Evolutionary conservation across 2,113 vertebrate species (phyloP).

Genomic region (Leuciscus idus): DNA sequence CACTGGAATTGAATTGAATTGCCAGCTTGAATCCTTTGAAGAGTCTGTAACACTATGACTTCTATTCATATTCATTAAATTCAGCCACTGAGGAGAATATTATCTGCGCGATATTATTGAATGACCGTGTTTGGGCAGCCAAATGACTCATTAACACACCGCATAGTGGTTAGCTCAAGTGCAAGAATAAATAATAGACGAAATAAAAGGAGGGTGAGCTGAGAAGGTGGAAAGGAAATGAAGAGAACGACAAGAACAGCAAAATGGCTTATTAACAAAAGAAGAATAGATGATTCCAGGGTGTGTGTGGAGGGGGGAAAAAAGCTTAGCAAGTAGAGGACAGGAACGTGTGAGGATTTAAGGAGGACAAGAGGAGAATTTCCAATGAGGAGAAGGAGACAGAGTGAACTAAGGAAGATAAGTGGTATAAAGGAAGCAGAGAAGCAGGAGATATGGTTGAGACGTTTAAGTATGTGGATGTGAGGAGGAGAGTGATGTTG

Average conservation of each 20-base stretch:
- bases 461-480: not conserved
- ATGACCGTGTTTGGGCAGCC: slow-evolving; percentile 23
- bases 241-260: slow-evolving; percentile 11
- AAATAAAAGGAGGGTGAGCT: not conserved
- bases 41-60: slow-evolving; percentile 26
- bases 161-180: slow-evolving; percentile 23
- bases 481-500: not conserved
- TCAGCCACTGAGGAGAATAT: slow-evolving; percentile 14
- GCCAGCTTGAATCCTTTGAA: slow-evolving; percentile 31
- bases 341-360: not conserved
- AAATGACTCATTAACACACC: slow-evolving; percentile 33
- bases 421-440: slow-evolving; percentile 6
- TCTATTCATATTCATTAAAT: slow-evolving; percentile 38
- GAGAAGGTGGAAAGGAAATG: not conserved
- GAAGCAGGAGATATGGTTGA: not conserved
- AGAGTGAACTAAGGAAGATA: not conserved
- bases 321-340: not conserved
- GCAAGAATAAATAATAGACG: slow-evolving; percentile 11
- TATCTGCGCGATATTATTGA: slow-evolving; percentile 5
- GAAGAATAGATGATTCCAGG: not conserved
- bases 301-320: not conserved
- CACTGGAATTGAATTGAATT: not conserved
- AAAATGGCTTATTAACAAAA: slow-evolving; percentile 33
- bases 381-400: not conserved
- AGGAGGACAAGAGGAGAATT: not conserved